Conservation (phyloP, 2,797 vertebrate species). For the Neomorphus geoffroyi region DNA sequence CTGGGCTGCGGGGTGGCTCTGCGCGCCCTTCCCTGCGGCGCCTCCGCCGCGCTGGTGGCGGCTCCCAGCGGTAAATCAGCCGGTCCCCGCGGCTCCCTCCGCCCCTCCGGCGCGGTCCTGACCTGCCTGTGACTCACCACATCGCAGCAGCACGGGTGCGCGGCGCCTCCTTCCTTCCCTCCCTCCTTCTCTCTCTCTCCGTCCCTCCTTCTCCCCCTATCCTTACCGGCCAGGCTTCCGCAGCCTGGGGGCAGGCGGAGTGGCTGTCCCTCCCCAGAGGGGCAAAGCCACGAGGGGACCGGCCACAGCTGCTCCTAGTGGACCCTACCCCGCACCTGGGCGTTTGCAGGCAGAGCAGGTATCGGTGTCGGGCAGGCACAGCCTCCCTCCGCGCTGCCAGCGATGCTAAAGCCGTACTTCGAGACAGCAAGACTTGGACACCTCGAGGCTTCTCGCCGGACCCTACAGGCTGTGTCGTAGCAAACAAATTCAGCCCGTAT, state of each 20-base stretch:
- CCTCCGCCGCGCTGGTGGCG: slow-evolving; percentile 48
- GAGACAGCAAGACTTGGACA: neutral
- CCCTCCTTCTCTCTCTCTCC: neutral
- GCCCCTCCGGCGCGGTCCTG: slow-evolving; percentile 66
- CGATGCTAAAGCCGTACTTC: neutral
- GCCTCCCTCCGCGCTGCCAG: neutral
- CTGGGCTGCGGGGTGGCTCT: slow-evolving; percentile 42
- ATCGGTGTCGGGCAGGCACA: neutral
- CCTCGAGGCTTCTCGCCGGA: neutral
- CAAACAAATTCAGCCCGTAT: neutral
- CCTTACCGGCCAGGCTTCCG: neutral
- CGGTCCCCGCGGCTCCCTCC: slow-evolving; percentile 56
- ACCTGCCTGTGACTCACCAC: slow-evolving; percentile 76
- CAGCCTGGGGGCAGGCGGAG: neutral
- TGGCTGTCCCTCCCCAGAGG: neutral
- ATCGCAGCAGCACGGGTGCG: slow-evolving; percentile 12
- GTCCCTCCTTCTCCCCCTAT: neutral
- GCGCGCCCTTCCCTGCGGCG: slow-evolving; percentile 13
- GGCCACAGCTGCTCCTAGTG: neutral
- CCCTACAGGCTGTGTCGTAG: fast-evolving
- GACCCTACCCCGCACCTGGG: neutral
- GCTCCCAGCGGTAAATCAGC: slow-evolving; percentile 63
- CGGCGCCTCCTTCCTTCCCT: neutral
- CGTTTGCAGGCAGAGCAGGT: neutral
- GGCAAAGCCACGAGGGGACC: neutral